phyloP scores from a whole-genome alignment of 2,113 vertebrate genomes.

The Thinocorus orbignyianus region DNA sequence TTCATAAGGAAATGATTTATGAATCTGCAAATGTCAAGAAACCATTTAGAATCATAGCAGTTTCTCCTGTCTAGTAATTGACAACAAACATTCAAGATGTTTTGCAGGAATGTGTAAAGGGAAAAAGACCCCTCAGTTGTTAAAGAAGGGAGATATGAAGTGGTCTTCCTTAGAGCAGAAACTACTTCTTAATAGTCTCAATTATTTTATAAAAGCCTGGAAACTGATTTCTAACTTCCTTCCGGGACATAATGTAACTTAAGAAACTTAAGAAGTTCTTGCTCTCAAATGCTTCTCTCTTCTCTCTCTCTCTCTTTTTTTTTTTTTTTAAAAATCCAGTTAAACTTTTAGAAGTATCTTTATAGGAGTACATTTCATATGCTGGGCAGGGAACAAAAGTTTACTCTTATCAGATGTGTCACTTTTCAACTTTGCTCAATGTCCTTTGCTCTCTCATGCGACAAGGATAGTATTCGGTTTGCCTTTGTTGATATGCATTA shows the following conservation, averaged over 20 bases:
- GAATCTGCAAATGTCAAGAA: background rate
- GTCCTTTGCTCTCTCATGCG: slow-evolving; percentile 12
- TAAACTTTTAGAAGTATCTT: background rate
- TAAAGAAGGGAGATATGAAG: background rate
- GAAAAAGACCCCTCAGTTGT: background rate
- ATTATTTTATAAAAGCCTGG: background rate
- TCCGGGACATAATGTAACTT: background rate
- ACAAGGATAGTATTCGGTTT: background rate
- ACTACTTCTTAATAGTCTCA: background rate
- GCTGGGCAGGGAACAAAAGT: background rate
- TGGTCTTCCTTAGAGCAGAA: background rate
- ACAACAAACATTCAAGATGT: background rate
- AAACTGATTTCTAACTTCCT: background rate
- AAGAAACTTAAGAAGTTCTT: background rate
- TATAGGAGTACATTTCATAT: background rate
- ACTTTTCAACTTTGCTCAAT: background rate
- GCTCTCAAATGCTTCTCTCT: background rate
- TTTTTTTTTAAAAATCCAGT: background rate
- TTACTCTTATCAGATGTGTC: background rate
- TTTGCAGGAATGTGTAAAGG: background rate
- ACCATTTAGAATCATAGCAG: background rate
- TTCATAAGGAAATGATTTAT: background rate
- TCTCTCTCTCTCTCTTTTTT: no score
- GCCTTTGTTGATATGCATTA: background rate
- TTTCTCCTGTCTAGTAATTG: background rate